Base-by-base conservation (phyloP, 2,797 vertebrate species). In the Smutsia temminckii region DNA sequence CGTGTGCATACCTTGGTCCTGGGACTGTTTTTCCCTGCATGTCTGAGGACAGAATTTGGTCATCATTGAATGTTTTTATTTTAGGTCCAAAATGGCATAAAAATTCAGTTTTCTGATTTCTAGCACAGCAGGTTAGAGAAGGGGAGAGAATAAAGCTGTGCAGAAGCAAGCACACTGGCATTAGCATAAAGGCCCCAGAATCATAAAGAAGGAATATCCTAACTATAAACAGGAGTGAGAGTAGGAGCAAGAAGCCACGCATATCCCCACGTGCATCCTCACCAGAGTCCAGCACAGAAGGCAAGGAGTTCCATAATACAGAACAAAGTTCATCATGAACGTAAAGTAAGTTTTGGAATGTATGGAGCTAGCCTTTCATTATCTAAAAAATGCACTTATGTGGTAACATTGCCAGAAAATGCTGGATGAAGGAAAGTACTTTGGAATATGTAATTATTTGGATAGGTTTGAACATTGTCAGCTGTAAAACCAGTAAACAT, bases 211-310 rank as follows among this genome's bases (percentile, higher is more conserved):
- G 46, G 68, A 8, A 5, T 27, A 23, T 11, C 29, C 1, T 59
- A 6, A 27, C 37, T 0, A 14, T 5, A 6, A 5, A 3, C 74
- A 13, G 16, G 21, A 72, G 14, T 21, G 64, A 64, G 77, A 79
- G 32, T 4, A 29, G 59, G 1, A 27, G 42, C 46, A 23, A 4
- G 20, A 29, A 14, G 49, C 77, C 3, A 0, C 0, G 9, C 17
- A 0, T 42, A 13, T 20, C 11, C 23, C 69, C 3, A 32, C 1
- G 0, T 12, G 71, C 32, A 14, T 40, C n/a, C 0, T 32, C 8
- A 20, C 27, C 40, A 13, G n/a, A 37, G 23, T 1, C 5, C 5
- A 42, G 51, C 42, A 23, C 34, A 46, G 77, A 29, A 18, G 27
- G 25, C 40, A 6, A 20, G 59, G 40, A 55, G 16, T 20, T 37